Evolutionary conservation across 1,140 invertebrate genomes (phyloP), one percentile per base, ranked within the genome.

Genomic region (Drosophila tristis): DNA sequence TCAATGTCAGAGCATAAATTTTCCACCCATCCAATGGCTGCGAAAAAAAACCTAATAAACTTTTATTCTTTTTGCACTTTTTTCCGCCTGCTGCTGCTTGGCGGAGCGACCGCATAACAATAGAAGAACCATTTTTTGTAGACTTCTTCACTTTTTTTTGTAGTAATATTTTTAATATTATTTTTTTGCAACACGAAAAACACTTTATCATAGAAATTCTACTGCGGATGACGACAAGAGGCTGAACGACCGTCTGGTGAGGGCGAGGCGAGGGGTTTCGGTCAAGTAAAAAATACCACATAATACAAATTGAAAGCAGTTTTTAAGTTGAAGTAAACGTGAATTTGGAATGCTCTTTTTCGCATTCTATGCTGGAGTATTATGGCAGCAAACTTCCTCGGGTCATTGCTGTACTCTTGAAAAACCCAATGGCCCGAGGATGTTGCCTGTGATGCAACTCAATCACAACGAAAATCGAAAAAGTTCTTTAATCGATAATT

Each of bases 1-100:
- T 75, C 75, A 78, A 78, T 78, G 75, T 78, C 73, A 53, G 65
- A 11, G 73, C 75, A 78, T 78, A 78, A 75, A 78, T 78, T 65
- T 78, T 78, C 65, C 57, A 74, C 66, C 72, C 60, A 75, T 53
- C 72, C 63, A 35, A 63, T 39, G 35, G 60, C 65, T 71, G 31
- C 26, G 5, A 7, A 29, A 29, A 39, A 71, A 75, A 78, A 71
- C 75, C 66, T 75, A 75, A 78, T 78, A 78, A 75, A 78, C 75
- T 71, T 75, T 78, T 74, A 59, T 74, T 65, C 31, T 76, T 73
- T 76, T 73, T 76, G 35, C 73, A 39, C 35, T 39, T 39, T 39
- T 39, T 65, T 50, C 8, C 51, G 45, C 50, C 59, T 55, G 31
- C 26, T 11, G 23, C 23, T 25, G 23, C 23, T 25, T 42, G 49